These are phyloP conservation scores for Diabrotica undecimpunctata DNA, from an alignment of 1,140 invertebrate genomes.

Conservation along the genomic window DNA sequence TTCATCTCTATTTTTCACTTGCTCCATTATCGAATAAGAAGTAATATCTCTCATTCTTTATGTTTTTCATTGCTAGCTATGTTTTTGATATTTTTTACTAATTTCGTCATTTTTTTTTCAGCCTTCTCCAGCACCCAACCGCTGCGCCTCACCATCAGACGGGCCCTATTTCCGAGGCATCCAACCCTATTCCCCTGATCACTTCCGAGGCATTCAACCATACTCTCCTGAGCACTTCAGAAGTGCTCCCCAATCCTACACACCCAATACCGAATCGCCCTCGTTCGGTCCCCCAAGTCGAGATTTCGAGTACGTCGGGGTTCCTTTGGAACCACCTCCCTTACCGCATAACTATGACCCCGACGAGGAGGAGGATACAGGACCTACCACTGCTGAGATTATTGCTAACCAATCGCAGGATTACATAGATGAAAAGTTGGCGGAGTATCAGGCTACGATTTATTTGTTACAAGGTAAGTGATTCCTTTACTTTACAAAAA, in stretches of 20 bases:
- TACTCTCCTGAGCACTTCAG: constrained; percentile 51
- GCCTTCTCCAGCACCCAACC: constrained; percentile 43
- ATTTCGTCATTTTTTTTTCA: constrained; percentile 28
- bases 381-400: constrained; percentile 83
- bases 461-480: constrained; percentile 77
- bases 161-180: constrained; percentile 38
- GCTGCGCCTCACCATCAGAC: constrained; percentile 35
- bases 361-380: constrained; percentile 63
- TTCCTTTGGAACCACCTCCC: constrained; percentile 63
- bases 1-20: too few species aligned
- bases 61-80: too few species aligned
- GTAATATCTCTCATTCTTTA: too few species aligned
- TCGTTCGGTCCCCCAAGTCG: constrained; percentile 56
- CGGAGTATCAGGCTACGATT: constrained; percentile 90
- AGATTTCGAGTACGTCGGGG: constrained; percentile 61
- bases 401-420: constrained; percentile 90
- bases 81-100: too few species aligned
- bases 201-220: constrained; percentile 37
- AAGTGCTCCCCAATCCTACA: constrained; percentile 59
- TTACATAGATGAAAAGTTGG: constrained; percentile 89
- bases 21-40: too few species aligned
- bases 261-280: constrained; percentile 61
- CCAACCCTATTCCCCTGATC: constrained; percentile 48
- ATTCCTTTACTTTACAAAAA: constrained; percentile 1
- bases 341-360: constrained; percentile 47